Evolutionary conservation across 2,797 vertebrate genomes (phyloP).

Genomic region (Botia kubotai): DNA sequence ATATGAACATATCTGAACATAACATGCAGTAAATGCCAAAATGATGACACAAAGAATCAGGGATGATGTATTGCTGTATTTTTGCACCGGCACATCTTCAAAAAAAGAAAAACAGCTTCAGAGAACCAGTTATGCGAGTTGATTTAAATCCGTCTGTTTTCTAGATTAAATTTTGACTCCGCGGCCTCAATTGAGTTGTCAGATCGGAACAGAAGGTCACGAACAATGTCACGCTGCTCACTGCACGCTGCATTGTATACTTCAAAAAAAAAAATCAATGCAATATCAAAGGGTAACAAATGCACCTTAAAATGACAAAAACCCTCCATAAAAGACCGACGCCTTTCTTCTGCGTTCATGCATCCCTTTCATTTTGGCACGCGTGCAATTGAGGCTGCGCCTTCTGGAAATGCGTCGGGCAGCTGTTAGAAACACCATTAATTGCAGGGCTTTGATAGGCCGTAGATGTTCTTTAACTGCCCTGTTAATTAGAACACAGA

Average conservation of each 20-base stretch:
- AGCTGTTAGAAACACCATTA: constrained; percentile 1
- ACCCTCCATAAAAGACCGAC: constrained; percentile 1
- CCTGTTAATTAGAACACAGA: constrained; percentile 54
- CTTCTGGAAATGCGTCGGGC: neutral
- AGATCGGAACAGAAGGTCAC: neutral
- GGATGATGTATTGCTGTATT: neutral
- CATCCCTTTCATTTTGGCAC: constrained; percentile 46
- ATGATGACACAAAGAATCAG: neutral
- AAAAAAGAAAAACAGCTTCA: neutral
- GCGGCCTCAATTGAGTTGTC: constrained; percentile 1
- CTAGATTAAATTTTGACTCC: constrained; percentile 4
- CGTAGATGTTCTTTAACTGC: constrained; percentile 46
- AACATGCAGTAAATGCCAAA: neutral
- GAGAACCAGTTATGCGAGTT: neutral
- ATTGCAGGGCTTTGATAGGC: constrained; percentile 54
- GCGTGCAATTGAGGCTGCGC: constrained; percentile 25
- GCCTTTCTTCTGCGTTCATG: constrained; percentile 29
- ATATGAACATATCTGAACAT: constrained; percentile 34
- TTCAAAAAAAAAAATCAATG: constrained; percentile 6
- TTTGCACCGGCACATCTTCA: no score
- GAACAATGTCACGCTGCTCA: neutral
- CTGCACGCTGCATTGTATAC: neutral
- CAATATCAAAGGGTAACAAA: constrained; percentile 25
- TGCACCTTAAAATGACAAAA: constrained; percentile 20
- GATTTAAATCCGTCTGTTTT: neutral